phyloP scores from a whole-genome alignment of 2,888 invertebrate genomes.

The Criorhina ranunculi region DNA sequence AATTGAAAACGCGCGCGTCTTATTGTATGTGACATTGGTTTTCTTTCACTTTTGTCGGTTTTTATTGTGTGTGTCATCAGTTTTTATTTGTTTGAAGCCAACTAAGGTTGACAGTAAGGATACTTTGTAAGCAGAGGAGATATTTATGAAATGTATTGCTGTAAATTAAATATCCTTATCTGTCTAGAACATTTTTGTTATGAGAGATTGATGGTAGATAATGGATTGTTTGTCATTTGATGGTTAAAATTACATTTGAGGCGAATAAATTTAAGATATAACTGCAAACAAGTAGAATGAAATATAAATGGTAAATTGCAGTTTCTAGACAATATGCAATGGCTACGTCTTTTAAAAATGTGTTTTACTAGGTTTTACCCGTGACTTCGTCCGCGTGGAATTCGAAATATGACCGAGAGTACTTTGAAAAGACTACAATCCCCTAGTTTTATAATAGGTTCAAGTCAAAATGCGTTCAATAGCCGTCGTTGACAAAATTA shows the following conservation, averaged over 20 bases:
- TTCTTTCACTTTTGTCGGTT: constrained; percentile 33
- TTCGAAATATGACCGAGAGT: no score
- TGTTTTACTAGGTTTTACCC: no score
- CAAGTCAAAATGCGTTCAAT: no score
- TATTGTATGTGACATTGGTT: constrained; percentile 66
- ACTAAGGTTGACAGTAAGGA: constrained; percentile 38
- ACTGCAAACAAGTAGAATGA: no score
- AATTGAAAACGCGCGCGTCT: constrained; percentile 69
- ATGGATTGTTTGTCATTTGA: not conserved
- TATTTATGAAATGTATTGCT: constrained; percentile 35
- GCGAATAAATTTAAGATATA: not conserved
- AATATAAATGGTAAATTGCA: no score
- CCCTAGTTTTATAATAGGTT: no score
- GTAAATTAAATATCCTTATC: constrained; percentile 10
- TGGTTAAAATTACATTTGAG: not conserved
- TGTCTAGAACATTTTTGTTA: constrained; percentile 2
- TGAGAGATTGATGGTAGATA: not conserved
- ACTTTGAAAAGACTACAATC: no score
- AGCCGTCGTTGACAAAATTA: no score
- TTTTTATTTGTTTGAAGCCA: constrained; percentile 28
- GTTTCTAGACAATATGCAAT: no score
- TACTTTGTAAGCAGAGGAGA: not conserved
- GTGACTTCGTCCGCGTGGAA: no score
- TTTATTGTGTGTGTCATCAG: constrained; percentile 5
- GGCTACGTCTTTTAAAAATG: no score